These are phyloP conservation scores for Stichodactyla helianthus DNA, from an alignment of 64 coral and sea anemone species.

Conservation along the genomic window DNA sequence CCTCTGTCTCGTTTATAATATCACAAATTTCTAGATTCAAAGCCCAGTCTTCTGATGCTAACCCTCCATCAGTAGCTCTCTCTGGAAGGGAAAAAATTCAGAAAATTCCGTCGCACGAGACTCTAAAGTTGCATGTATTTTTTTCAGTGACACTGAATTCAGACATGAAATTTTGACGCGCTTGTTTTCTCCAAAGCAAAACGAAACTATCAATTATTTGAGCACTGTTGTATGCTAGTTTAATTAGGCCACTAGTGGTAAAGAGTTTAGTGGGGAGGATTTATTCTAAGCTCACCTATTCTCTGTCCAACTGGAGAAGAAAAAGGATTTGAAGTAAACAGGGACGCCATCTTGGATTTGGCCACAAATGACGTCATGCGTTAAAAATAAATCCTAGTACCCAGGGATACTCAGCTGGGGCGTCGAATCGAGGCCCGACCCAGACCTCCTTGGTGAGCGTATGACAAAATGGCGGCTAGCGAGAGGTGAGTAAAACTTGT, in stretches of 20 bases:
- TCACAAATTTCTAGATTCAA: slow-evolving; percentile 98
- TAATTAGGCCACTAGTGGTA: not conserved
- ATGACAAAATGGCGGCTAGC: slow-evolving; percentile 62
- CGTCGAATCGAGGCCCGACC: slow-evolving; percentile 55
- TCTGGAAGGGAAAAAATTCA: slow-evolving; percentile 51
- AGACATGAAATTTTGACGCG: not conserved
- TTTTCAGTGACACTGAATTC: not conserved
- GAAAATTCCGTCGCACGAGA: not conserved
- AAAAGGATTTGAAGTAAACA: slow-evolving; percentile 85
- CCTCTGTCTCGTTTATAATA: slow-evolving; percentile 98
- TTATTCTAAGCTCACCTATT: slow-evolving; percentile 62
- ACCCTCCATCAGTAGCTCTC: slow-evolving; percentile 79
- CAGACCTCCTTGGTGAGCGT: slow-evolving; percentile 28
- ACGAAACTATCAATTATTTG: not conserved
- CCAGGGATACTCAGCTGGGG: not conserved
- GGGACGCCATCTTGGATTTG: slow-evolving; percentile 86
- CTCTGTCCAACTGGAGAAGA: slow-evolving; percentile 95
- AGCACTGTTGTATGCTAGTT: not conserved
- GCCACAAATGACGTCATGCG: slow-evolving; percentile 72
- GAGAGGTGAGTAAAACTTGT: slow-evolving; percentile 38
- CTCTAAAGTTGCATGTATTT: not conserved
- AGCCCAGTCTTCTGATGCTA: slow-evolving; percentile 98
- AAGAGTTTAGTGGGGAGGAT: not conserved
- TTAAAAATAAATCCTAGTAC: slow-evolving; percentile 32
- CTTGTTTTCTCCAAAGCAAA: not conserved